Evolutionary conservation across 2,888 invertebrate species (phyloP).

Genomic region (Lepidochitona cinerea): DNA sequence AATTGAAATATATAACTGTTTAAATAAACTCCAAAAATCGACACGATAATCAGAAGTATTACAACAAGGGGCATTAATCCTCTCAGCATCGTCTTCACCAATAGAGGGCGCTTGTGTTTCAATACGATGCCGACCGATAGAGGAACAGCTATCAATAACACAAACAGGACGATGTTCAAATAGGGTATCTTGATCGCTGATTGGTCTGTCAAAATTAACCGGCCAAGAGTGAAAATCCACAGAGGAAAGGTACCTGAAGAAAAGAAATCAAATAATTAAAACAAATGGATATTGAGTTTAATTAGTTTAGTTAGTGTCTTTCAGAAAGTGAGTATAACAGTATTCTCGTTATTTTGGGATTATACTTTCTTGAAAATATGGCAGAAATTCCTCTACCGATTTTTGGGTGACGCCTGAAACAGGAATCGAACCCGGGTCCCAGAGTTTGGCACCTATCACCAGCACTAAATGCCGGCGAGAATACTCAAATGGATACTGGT

Average conservation of each 20-base stretch:
- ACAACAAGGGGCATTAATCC: constrained; percentile 89
- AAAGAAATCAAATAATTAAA: too few species aligned
- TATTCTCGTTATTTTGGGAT: too few species aligned
- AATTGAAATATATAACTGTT: constrained; percentile 90
- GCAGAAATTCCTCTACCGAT: too few species aligned
- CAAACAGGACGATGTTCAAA: constrained; percentile 80
- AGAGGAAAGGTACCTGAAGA: constrained; percentile 86
- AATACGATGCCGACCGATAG: constrained; percentile 72
- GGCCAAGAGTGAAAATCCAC: constrained; percentile 91
- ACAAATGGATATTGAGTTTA: too few species aligned
- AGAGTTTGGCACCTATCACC: too few species aligned
- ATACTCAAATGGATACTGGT: too few species aligned
- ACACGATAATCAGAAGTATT: constrained; percentile 84
- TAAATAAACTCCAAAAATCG: constrained; percentile 89
- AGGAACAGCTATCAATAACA: constrained; percentile 84
- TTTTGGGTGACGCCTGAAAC: too few species aligned
- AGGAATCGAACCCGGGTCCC: too few species aligned
- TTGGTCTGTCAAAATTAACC: constrained; percentile 75
- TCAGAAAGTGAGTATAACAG: too few species aligned
- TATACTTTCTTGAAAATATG: too few species aligned
- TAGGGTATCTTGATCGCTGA: constrained; percentile 85
- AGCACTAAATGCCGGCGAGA: too few species aligned
- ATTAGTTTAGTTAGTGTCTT: too few species aligned
- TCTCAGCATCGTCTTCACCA: constrained; percentile 75
- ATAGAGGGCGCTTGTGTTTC: constrained; percentile 74